Conservation (phyloP, 2,113 vertebrate genomes). For the Bubo scandiacus region DNA sequence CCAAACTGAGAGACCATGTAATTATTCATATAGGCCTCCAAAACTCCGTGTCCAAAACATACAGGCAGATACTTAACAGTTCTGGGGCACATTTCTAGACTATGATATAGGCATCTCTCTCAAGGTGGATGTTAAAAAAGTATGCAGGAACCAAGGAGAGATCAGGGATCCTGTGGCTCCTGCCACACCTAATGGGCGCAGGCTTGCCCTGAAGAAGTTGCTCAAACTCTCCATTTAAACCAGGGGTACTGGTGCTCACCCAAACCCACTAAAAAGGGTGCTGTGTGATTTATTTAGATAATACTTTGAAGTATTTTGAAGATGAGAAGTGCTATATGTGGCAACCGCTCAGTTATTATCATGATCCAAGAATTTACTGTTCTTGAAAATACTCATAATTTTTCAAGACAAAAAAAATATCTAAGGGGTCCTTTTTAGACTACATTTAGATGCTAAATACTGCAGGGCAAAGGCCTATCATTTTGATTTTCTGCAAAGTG, state of each 20-base stretch:
- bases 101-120: neutral
- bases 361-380: neutral
- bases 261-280: neutral
- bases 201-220: neutral
- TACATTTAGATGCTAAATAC: neutral
- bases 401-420: neutral
- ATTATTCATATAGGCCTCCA: neutral
- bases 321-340: neutral
- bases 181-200: neutral
- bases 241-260: neutral
- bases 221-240: neutral
- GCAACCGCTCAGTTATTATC: neutral
- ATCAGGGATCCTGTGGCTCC: neutral
- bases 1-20: neutral
- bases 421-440: neutral
- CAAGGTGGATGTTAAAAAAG: neutral
- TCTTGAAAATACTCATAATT: neutral
- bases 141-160: neutral
- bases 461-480: neutral
- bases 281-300: neutral
- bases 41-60: neutral
- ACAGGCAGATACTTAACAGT: neutral
- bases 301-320: neutral
- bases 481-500: neutral
- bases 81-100: neutral